Conservation (phyloP, 2,797 vertebrate genomes). For the Pangasius mekongensis region DNA sequence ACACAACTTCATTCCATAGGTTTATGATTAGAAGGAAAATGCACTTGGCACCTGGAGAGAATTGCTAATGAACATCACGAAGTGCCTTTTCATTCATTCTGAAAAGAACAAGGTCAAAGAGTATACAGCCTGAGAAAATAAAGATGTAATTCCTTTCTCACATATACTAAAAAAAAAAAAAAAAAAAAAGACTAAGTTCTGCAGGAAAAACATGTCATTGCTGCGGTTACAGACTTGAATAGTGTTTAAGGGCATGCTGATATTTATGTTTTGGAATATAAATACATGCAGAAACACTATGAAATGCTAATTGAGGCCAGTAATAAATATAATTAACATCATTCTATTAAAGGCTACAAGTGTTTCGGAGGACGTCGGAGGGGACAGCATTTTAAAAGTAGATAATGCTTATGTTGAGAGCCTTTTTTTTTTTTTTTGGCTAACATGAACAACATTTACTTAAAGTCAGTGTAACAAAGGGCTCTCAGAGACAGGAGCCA, state of each 20-base stretch:
- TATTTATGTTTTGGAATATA: neutral
- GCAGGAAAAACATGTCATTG: neutral
- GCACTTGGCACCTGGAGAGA: neutral
- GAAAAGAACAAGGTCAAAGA: neutral
- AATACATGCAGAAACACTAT: neutral
- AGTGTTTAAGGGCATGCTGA: neutral
- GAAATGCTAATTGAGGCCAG: neutral
- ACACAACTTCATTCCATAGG: slow-evolving; percentile 13
- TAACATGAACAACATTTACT: neutral
- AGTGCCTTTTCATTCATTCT: neutral
- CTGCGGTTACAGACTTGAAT: neutral
- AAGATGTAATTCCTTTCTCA: neutral
- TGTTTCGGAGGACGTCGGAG: neutral
- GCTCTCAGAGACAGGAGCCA: neutral
- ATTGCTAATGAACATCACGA: slow-evolving; percentile 9
- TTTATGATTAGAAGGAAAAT: slow-evolving; percentile 32
- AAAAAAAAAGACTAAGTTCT: neutral
- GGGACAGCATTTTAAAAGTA: neutral
- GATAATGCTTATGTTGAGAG: neutral
- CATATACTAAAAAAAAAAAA: neutral
- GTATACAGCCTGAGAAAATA: neutral
- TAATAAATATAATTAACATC: neutral
- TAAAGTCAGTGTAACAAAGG: neutral
- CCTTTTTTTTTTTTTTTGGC: neutral
- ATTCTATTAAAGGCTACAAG: neutral